Evolutionary conservation across 2,113 vertebrate species (phyloP), one percentile per base, ranked within the genome.

Genomic region (Clarias magur): DNA sequence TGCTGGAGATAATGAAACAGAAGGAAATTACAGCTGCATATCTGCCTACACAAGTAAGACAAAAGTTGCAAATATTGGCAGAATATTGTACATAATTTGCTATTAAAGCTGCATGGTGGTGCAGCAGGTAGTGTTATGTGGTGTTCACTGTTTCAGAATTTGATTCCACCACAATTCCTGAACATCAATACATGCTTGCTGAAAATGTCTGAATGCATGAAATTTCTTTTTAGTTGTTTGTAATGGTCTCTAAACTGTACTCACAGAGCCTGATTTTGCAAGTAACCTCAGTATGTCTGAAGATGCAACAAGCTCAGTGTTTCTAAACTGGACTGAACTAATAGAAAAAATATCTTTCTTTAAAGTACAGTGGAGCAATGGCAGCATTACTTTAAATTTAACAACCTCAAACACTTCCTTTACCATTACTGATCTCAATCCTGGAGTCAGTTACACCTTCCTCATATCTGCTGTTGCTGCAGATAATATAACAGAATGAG

Each of bases 371-470:
- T 67, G 62, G 81, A 83, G 25, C 15, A 53, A 82, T 82, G 60
- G 25, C 56, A 42, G 6, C 57, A 82, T 48, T 2, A 42, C 60
- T 9, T 9, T 25, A 15, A 82, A 82, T 82, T 42, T 21, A 82
- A 65, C 59, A 63, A 63, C 38, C 34, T 3, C 12, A 25, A 48
- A 82, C 53, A 65, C 34, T 82, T 48, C 16, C 57, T 65, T 23
- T 82, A 65, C 42, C 80, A 82, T 82, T 42, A 65, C 57, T 82
- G 25, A 81, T 81, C 80, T 63, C 16, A 81, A 5, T 81, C 80
- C 93, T 87, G 93, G 93, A 88, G 6, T 84, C 10, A 12, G 54
- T 67, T 91, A 89, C 82, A 87, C 25, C 30, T 3, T 68, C n/a
- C 83, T 21, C 34, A 87, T 89, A 16, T 75, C 19, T 68, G 85